Percentiles rank a stretch among this genome's conserved stretches.
Conservation (phyloP, 2,797 vertebrate species). For the Fundulus diaphanus region DNA sequence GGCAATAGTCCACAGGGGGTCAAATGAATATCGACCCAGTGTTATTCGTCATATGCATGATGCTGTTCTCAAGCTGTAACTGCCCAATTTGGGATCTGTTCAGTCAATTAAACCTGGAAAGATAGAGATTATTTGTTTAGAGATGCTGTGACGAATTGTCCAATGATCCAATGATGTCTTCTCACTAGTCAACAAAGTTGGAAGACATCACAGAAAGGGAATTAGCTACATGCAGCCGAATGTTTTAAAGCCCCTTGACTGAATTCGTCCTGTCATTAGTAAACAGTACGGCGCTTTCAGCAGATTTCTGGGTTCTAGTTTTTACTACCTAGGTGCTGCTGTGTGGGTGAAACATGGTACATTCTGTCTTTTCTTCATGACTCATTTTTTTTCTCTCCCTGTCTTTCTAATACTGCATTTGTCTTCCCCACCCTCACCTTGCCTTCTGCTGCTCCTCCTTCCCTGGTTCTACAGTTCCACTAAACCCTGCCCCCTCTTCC, state of each 20-base stretch:
- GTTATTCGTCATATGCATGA: no score
- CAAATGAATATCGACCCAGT: no score
- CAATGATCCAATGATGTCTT: neutral
- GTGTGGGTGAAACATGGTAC: neutral
- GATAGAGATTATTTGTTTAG: no score
- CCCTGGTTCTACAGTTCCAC: conserved; percentile 13
- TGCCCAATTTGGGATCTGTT: no score
- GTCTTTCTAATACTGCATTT: neutral
- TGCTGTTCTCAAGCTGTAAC: no score
- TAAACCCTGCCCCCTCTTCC: neutral
- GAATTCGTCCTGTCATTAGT: neutral
- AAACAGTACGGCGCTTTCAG: neutral
- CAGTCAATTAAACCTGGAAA: no score
- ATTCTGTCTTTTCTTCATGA: neutral
- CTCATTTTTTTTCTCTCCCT: neutral
- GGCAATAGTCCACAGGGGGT: no score
- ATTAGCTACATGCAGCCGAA: neutral
- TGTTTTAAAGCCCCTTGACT: neutral
- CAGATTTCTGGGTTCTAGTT: neutral
- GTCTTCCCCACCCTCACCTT: conserved; percentile 2
- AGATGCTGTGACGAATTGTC: neutral
- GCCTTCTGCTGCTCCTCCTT: conserved; percentile 8
- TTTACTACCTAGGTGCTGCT: neutral
- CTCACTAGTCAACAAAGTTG: neutral
- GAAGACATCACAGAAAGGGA: neutral